A percentile compares a stretch with the other conserved stretches of the same genome.
Evolutionary conservation across 2,888 invertebrate genomes (phyloP).

Genomic region (Hetaerina titia): DNA sequence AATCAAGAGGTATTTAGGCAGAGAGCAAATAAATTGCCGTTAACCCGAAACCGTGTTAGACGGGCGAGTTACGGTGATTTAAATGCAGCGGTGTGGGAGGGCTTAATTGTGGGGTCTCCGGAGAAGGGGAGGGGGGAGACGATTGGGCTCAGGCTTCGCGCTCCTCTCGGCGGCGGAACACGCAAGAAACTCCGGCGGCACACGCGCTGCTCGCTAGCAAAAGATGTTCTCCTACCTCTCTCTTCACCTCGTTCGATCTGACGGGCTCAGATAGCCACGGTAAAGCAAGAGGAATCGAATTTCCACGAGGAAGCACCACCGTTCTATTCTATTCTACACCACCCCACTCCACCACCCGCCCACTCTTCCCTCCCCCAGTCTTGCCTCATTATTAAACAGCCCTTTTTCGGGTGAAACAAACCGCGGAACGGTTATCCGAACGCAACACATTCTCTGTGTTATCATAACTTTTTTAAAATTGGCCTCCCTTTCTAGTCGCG

Average conservation of each 20-base stretch:
- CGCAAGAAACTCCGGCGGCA: neutral
- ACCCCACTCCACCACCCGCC: no score
- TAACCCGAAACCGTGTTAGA: conserved; percentile 26
- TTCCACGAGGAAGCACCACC: neutral
- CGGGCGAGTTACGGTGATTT: conserved; percentile 54
- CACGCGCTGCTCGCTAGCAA: neutral
- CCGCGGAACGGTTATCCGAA: no score
- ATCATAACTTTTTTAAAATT: no score
- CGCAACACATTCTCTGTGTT: no score
- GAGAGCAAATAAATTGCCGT: conserved; percentile 56
- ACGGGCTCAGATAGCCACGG: neutral
- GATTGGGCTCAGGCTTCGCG: neutral
- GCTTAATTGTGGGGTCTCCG: conserved; percentile 27
- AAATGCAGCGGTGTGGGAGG: conserved; percentile 47
- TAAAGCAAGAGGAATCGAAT: neutral
- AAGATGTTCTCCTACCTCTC: neutral
- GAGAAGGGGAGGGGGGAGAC: neutral
- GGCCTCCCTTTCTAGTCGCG: no score
- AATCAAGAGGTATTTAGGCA: conserved; percentile 52
- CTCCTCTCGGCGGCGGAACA: neutral
- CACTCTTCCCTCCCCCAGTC: no score
- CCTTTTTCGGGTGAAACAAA: no score
- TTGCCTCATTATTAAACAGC: no score
- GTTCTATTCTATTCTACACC: neutral
- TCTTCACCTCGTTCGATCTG: neutral